Evolutionary conservation across 2,113 vertebrate genomes (phyloP), one percentile per base, ranked within the genome.

Genomic region (Synchiropus splendidus): DNA sequence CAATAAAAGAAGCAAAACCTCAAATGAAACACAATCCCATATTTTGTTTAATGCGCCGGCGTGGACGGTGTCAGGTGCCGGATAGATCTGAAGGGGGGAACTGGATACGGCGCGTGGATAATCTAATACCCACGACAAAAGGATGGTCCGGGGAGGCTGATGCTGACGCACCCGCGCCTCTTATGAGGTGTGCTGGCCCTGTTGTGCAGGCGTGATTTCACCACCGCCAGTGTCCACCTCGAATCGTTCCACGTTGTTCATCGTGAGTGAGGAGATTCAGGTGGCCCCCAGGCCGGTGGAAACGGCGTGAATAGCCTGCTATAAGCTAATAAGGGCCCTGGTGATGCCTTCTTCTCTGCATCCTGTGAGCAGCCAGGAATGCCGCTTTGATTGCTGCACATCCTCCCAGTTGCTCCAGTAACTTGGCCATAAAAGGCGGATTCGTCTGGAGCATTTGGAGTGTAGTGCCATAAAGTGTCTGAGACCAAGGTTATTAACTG

Each of bases 341-440:
- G n/a, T n/a, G n/a, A n/a, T n/a, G n/a, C n/a, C 61, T 41, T 64
- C 64, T 73, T 80, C 84, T 60, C 81, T 82, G 86, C 87, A 84
- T 86, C 89, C 65, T 83, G 81, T 86, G 68, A 83, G 83, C 77
- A 84, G 78, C 83, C 85, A 88, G 90, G 89, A 91, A 94, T 92
- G 84, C 87, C 80, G 85, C 81, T 85, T 88, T 89, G 88, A 89
- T 94, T 90, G 89, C 88, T 83, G 83, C 82, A 81, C 89, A 91
- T 92, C 89, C 88, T 92, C 87, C 81, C 72, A 85, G 83, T 81
- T 85, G 86, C 89, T 92, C 84, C 81, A 91, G 89, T 89, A 94
- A 91, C 89, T 85, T 62, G 83, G 85, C 85, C 87, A 87, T 94
- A 95, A 96, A 91, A 92, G 71, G 78, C 80, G 85, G 79, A 87